These are phyloP conservation scores for Ichneumoninae sp. DNA, from an alignment of 2,888 invertebrate genomes.

Conservation along the genomic window DNA sequence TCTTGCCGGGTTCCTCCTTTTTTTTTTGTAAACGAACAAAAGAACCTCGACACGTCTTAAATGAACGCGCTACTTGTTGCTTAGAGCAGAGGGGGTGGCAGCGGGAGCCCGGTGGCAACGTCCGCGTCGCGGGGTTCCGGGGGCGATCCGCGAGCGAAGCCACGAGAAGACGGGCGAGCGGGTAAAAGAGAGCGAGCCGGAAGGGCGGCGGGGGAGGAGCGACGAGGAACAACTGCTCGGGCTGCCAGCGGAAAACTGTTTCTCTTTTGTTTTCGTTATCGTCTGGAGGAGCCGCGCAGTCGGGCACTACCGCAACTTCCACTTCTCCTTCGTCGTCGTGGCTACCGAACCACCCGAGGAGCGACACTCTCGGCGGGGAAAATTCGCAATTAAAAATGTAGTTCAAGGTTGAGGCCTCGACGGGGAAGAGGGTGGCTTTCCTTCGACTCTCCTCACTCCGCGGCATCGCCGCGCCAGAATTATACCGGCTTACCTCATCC, in stretches of 20 bases:
- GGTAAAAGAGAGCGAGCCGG: conserved; percentile 66
- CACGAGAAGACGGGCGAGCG: conserved; percentile 69
- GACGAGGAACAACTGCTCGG: conserved; percentile 58
- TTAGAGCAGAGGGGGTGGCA: conserved; percentile 75
- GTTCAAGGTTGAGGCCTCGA: conserved; percentile 80
- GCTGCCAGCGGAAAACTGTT: conserved; percentile 80
- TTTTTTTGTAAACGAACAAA: conserved; percentile 82
- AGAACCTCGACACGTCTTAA: conserved; percentile 84
- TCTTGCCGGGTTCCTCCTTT: conserved; percentile 44
- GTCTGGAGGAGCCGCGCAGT: conserved; percentile 73
- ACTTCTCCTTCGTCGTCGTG: conserved; percentile 55
- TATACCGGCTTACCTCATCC: conserved; percentile 59
- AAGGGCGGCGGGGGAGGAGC: conserved; percentile 57
- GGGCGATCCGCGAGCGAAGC: conserved; percentile 69
- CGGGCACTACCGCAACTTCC: conserved; percentile 42
- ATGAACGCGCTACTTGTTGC: conserved; percentile 85
- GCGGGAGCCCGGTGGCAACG: conserved; percentile 57
- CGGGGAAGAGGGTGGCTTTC: conserved; percentile 57
- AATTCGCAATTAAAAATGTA: conserved; percentile 84
- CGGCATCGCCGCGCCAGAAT: conserved; percentile 48
- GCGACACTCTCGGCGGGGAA: conserved; percentile 67
- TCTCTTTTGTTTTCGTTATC: conserved; percentile 83
- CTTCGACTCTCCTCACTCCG: conserved; percentile 71
- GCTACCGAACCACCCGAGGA: conserved; percentile 31
- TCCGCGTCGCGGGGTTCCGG: conserved; percentile 57